Base-by-base conservation (phyloP, 2,113 vertebrate species). In the Ictidomys tridecemlineatus region DNA sequence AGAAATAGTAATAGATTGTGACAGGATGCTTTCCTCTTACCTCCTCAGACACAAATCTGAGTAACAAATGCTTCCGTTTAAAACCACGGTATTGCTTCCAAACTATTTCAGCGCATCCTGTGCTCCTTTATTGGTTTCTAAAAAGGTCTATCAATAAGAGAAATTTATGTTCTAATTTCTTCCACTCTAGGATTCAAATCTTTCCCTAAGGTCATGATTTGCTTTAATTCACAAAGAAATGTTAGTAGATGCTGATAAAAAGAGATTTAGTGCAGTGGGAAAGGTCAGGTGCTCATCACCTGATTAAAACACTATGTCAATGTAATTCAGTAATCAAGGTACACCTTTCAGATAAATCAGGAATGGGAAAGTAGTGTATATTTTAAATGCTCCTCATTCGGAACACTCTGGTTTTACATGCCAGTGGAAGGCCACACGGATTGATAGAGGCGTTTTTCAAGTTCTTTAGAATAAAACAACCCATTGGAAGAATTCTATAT, bases 81-180 rank as follows among this genome's bases (percentile, higher is more conserved):
- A 95, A 85, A 32, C 32, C 42, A 56, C 9, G 4, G 65, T 20
- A 63, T 20, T 20, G 17, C 30, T 65, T 87, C 72, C 16, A 24
- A 89, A 82, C 58, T 78, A 20, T 16, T 67, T 37, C 17, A 45
- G 26, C 53, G 37, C 12, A 53, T 88, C 69, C 28, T 78, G 58
- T 63, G 48, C 9, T 94, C 48, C 56, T 83, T 74, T 91, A 95
- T 53, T 93, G 18, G 79, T 95, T 94, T 91, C 82, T 93, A 89
- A 93, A 94, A 72, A 53, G n/a, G 5, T 93, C 67, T 93, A 84
- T 84, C 94, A 92, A 76, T 92, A 83, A 83, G 56, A 24, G 53
- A 91, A 94, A 95, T 89, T 94, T 91, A 95, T 89, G 93, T 65
- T 79, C 93, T 80, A 80, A 97, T 96, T 82, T 96, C 74, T 95